Percentiles rank a stretch among this genome's conserved stretches.
Evolutionary conservation across 2,797 vertebrate species (phyloP).

Genomic region (Phalloptychus januarius): DNA sequence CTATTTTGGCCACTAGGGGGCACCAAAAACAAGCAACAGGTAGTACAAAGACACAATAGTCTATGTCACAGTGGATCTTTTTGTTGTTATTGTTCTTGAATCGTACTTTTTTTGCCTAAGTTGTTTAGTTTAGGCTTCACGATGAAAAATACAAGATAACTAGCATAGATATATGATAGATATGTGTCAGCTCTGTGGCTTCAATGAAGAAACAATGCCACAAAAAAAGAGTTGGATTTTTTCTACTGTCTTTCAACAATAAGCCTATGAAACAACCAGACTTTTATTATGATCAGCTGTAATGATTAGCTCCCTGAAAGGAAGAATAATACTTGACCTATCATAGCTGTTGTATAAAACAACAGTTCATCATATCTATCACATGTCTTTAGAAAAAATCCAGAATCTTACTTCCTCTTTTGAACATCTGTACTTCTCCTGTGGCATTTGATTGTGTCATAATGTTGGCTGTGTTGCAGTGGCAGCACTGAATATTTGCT

Average conservation of each 20-base stretch:
- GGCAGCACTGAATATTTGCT: slow-evolving; percentile 21
- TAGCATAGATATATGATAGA: neutral
- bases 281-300: neutral
- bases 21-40: neutral
- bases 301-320: neutral
- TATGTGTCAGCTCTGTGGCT: neutral
- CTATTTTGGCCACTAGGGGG: neutral
- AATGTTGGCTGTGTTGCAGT: neutral
- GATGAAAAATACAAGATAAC: neutral
- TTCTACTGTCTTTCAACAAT: neutral
- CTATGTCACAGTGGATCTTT: neutral
- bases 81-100: neutral
- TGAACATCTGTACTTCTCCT: slow-evolving; percentile 2
- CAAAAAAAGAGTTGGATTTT: no score
- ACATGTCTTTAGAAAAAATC: slow-evolving; percentile 1
- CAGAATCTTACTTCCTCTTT: slow-evolving; percentile 54
- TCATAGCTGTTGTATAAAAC: neutral
- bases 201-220: neutral
- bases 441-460: slow-evolving; percentile 29
- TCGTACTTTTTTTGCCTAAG: neutral
- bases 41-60: neutral
- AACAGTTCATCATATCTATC: neutral
- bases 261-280: neutral
- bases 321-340: neutral
- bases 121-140: neutral